These are phyloP conservation scores for Morus bassanus DNA, from an alignment of 2,797 vertebrate species.

Conservation along the genomic window DNA sequence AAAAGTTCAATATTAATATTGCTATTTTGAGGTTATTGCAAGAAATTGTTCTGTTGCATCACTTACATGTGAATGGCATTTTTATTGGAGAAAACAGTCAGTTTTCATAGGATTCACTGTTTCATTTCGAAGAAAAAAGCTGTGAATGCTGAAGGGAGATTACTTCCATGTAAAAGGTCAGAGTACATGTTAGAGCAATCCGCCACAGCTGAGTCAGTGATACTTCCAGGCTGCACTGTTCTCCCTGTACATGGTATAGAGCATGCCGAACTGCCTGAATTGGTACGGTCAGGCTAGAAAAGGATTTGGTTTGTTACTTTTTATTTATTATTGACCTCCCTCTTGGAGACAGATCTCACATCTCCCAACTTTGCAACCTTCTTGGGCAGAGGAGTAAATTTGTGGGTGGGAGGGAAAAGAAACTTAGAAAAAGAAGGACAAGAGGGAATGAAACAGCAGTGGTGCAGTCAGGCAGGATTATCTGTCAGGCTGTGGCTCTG, in stretches of 20 bases:
- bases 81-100: background rate
- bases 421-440: background rate
- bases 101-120: background rate
- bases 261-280: background rate
- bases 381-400: background rate
- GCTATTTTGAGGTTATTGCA: background rate
- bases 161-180: background rate
- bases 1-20: background rate
- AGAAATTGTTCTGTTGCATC: background rate
- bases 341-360: background rate
- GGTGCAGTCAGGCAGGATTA: background rate
- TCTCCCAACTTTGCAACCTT: background rate
- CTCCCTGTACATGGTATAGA: background rate
- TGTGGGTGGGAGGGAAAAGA: background rate
- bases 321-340: background rate
- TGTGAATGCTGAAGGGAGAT: background rate
- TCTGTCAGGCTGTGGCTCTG: background rate
- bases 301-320: background rate
- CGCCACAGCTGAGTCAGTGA: background rate
- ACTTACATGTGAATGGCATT: background rate
- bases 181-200: background rate
- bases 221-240: background rate
- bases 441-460: background rate
- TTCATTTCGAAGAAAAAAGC: conserved; percentile 30
- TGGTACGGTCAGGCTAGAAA: background rate